Evolutionary conservation across 35 echinoderm and acorn worm species (phyloP), one percentile per base, ranked within the genome.

Genomic region (Diadema setosum): DNA sequence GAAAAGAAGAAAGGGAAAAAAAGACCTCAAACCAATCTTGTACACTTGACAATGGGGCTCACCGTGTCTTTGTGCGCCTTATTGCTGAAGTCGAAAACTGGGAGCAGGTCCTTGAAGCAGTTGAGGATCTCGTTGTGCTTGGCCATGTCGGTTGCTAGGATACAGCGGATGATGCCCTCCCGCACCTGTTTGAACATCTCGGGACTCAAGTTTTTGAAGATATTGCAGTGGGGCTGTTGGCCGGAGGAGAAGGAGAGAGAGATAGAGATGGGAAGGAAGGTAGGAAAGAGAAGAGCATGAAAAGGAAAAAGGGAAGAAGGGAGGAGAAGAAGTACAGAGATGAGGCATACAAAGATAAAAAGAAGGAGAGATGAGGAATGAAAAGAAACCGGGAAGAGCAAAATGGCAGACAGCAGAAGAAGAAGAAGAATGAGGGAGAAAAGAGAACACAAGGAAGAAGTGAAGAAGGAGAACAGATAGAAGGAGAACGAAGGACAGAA

Each of bases 101-200:
- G 55, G 44, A 85, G 45, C 23, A 91, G 75, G 25, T 44, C 41
- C 31, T 99, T 99, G 87, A 99, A 99, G n/a, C 83, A 65, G 43
- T 92, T 99, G 73, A 99, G 96, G 40, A 99, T 99, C 64, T 86
- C 86, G 41, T 92, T 99, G 82, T 99, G 96, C 30, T 94, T 94
- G 70, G 96, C 93, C 96, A 99, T 99, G 81, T 99, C 96, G 32
- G 96, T 99, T 39, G 96, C 96, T 69, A 99, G 92, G 75, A 99
- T 99, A 42, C 92, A 94, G 14, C 82, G 87, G 39, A 99, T 99
- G 87, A 94, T 94, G 17, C 92, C 86, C 64, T 99, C 96, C 45
- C 96, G 65, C 20, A 94, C 92, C 17, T 80, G 67, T 73, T 99
- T 99, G 89, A 83, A 99, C 24, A 85, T 83, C n/a, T 94, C 92